Evolutionary conservation across 1,140 invertebrate species (phyloP), one percentile per base, ranked within the genome.

Genomic region (Marisa cornuarietis): DNA sequence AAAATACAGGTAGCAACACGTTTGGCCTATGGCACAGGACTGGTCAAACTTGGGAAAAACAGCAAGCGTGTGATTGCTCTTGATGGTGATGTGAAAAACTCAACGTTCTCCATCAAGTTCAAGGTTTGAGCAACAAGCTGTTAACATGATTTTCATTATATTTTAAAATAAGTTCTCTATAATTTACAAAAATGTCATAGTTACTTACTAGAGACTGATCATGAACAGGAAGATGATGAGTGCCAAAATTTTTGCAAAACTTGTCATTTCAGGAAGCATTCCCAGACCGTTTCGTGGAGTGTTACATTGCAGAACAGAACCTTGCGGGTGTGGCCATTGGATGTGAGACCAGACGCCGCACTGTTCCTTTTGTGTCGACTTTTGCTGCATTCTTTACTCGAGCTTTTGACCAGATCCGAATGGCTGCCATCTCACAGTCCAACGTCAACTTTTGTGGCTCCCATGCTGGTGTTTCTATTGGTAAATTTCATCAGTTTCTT

Each of bases 281-380:
- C 81, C 93, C 93, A 11, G 92, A 94, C 8, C 94, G 97, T 83
- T 99, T 96, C 90, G 94, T 99, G 79, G 98, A 99, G 92, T 99
- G 98, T 91, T 99, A 96, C 92, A 99, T 99, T 88, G 98, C 98
- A 76, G 99, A 99, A 91, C 98, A 99, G 92, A 99, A 99, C 92
- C 91, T 99, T 84, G 96, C 99, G 83, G 98, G 98, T 66, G 96
- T 99, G 80, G 98, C 96, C 0, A 97, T 98, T 85, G 99, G 99
- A 54, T 89, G 89, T 83, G 95, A 95, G 69, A 98, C 96, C 87
- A 93, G 98, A 82, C 94, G 96, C 87, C 93, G 98, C 77, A 95
- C 96, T 16, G 94, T 99, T 68, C 94, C 96, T 11, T 99, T 99
- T 90, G 95, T 95, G 13, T 98, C 97, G 52, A 99, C 99, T 5